Base-by-base conservation (phyloP, 2,888 invertebrate genomes). In the Eupithecia abbreviata region DNA sequence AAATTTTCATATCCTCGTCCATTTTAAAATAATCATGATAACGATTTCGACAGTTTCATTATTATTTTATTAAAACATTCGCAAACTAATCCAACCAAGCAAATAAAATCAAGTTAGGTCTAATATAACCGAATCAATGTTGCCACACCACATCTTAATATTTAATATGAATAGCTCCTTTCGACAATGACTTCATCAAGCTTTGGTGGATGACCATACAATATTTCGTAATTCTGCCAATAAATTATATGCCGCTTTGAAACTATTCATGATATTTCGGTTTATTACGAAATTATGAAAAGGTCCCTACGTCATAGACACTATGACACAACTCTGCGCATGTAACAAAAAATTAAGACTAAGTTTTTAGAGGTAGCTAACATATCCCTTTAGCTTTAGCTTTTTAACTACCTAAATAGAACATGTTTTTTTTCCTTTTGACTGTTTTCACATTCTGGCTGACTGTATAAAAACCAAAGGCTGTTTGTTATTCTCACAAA, bases 101-200 rank as follows among this genome's bases (percentile, higher is more conserved):
- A 77, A 72, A 74, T 69, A 10, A 69, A 74, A 76, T 73, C 73
- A 71, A 73, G 70, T 68, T 74, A 77, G 65, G 45, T 65, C 43
- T 62, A 74, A 72, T 67, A 68, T 45, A 72, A 74, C 51, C 71
- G 62, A 71, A 69, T 15, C 68, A 69, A 65, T 68, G 49, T 77
- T 77, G 66, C 77, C 72, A 74, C 72, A 77, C 66, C 51, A 30
- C 30, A 12, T 69, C 66, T 72, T 70, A 74, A 77, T 74, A 74
- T 74, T 72, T 69, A 72, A 73, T 67, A 58, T 73, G 68, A 78
- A 74, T 71, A 47, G 68, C 73, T 71, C 69, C 77, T 77, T 76
- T 79, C 75, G 74, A 75, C 74, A 71, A 77, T 77, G 75, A 77
- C 77, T 79, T 77, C 75, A 77, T 79, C 75, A 65, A 75, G 68